Conservation (phyloP, 1,140 invertebrate species). For the Aphis gossypii region DNA sequence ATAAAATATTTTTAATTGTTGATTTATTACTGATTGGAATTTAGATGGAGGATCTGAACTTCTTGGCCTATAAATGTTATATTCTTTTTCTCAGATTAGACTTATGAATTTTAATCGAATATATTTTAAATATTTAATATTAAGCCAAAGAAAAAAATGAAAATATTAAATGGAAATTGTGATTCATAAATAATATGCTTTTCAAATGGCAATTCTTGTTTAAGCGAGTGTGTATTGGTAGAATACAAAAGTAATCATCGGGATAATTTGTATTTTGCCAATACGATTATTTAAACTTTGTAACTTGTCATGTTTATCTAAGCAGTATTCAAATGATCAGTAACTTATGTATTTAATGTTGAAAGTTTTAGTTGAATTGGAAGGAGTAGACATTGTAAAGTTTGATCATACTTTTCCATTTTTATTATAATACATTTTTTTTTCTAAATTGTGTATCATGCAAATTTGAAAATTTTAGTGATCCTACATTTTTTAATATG, state of each 20-base stretch:
- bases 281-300: not conserved
- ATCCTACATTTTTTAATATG: slow-evolving; percentile 6
- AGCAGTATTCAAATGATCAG: not conserved
- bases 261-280: not conserved
- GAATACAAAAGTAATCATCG: slow-evolving; percentile 20
- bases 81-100: not conserved
- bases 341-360: not conserved
- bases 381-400: not conserved
- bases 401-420: not conserved
- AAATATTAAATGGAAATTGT: not conserved
- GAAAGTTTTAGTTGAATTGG: not conserved
- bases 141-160: slow-evolving; percentile 19
- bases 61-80: not conserved
- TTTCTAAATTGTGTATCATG: not conserved
- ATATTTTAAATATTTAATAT: slow-evolving; percentile 14
- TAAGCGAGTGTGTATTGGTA: not conserved
- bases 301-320: not conserved
- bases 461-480: not conserved
- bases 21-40: slow-evolving; percentile 18
- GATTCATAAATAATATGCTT: not conserved
- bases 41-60: slow-evolving; percentile 42
- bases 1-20: slow-evolving; percentile 16
- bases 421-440: not conserved
- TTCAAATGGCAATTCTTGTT: not conserved
- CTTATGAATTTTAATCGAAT: not conserved